Percentiles rank a stretch among this genome's conserved stretches.
phyloP scores from a whole-genome alignment of 2,888 invertebrate species.

The Ellobium chinense region DNA sequence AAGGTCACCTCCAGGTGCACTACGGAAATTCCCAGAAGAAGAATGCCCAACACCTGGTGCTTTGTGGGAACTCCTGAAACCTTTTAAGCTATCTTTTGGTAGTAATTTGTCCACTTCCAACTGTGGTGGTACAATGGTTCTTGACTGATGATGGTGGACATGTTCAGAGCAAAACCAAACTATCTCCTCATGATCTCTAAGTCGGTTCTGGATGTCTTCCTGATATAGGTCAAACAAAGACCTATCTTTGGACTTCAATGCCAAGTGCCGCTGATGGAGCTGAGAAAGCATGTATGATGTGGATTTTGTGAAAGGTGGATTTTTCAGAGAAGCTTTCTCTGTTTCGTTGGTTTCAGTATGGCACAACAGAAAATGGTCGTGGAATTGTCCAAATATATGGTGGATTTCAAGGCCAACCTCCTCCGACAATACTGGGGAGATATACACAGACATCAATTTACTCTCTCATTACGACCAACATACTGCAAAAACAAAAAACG shows the following conservation, averaged over 20 bases:
- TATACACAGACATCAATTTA: no score
- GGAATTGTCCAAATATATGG: slow-evolving; percentile 40
- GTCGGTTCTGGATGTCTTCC: slow-evolving; percentile 47
- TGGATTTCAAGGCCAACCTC: slow-evolving; percentile 27
- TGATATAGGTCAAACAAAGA: slow-evolving; percentile 6
- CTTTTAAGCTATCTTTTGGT: neutral
- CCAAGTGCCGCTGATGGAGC: neutral
- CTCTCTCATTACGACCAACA: no score
- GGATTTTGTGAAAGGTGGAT: neutral
- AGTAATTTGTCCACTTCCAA: neutral
- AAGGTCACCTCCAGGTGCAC: neutral
- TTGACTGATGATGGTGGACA: slow-evolving; percentile 55
- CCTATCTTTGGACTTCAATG: slow-evolving; percentile 14
- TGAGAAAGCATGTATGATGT: neutral
- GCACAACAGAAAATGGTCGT: slow-evolving; percentile 48
- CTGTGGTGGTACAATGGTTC: neutral
- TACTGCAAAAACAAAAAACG: no score
- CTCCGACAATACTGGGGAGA: slow-evolving; percentile 12
- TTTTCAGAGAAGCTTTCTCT: neutral
- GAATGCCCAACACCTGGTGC: no score
- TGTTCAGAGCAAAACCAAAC: slow-evolving; percentile 67
- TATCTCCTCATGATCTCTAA: slow-evolving; percentile 60
- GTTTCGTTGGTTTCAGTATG: neutral
- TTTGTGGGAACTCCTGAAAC: no score
- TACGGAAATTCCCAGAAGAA: neutral